Base-by-base conservation (phyloP, 2,888 invertebrate species). In the Nephrotoma guestfalica region DNA sequence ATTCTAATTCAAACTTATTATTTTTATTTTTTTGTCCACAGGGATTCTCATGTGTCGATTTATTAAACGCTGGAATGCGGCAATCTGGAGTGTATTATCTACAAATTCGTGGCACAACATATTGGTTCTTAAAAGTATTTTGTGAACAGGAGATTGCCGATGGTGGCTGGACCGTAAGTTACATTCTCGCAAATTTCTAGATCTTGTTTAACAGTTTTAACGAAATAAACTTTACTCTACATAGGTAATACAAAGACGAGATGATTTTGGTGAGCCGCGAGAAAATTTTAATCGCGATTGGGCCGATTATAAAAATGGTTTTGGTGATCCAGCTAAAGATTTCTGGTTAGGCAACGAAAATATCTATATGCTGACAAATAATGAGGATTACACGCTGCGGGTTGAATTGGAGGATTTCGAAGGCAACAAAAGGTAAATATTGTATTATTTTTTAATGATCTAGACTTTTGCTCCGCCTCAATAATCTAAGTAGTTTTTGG, bases 331-430 rank as follows among this genome's bases (percentile, higher is more conserved):
- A 0, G 95, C 94, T 88, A 95, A 96, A 90, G 97, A 97, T 91
- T 97, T 97, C 91, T 97, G 97, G 97, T 93, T 97, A 41, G 97
- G 97, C 86, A 97, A 97, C 90, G 97, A 97, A 91, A 97, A 97
- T 90, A 97, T 97, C 88, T 97, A 97, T 91, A 97, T 97, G 96
- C 93, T 97, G 85, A 97, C 97, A 57, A 97, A 97, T 90, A 97
- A 97, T 89, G 97, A 97, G 89, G 97, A 97, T 90, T 97, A 97
- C 90, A 95, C 96, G 91, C 92, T 97, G 0, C 92, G 97, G 86
- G 96, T 97, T 6, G 97, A 97, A 90, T 92, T 97, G 1, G 97
- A 97, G 91, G 97, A 97, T 91, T 97, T 97, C 90, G 97, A 97
- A 91, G 97, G 97, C 87, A 97, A 97, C 90, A 97, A 96, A 91